Conservation (phyloP, 2,888 invertebrate species). For the Rhingia rostrata region DNA sequence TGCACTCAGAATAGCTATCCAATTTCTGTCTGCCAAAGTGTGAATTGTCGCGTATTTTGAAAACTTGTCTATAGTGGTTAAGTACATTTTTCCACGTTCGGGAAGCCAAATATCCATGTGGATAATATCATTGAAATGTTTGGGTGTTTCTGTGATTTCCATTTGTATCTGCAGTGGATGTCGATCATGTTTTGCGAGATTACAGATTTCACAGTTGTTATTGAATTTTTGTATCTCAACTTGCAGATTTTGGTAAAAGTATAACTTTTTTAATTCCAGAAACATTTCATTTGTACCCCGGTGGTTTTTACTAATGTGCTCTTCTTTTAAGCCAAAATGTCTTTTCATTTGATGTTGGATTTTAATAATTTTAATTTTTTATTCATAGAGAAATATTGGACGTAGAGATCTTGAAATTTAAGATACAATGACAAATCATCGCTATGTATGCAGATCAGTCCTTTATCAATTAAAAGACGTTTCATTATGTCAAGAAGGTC, state of each 20-base stretch:
- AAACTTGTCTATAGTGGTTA: no score
- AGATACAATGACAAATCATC: conserved; percentile 6
- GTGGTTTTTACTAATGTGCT: conserved; percentile 30
- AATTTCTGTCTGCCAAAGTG: no score
- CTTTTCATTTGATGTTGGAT: conserved; percentile 15
- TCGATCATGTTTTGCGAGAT: conserved; percentile 20
- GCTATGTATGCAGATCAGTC: conserved; percentile 38
- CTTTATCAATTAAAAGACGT: conserved; percentile 35
- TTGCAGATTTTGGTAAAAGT: conserved; percentile 17
- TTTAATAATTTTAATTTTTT: conserved; percentile 26
- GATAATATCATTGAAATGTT: no score
- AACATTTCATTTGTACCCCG: conserved; percentile 28
- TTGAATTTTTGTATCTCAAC: conserved; percentile 26
- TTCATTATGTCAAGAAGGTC: conserved; percentile 30
- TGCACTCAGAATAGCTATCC: no score
- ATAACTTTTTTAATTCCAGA: conserved; percentile 10
- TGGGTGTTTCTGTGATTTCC: no score
- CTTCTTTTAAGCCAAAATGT: conserved; percentile 6
- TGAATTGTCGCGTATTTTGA: no score
- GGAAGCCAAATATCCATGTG: no score
- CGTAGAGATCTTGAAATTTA: conserved; percentile 13
- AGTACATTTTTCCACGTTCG: no score
- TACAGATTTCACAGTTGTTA: conserved; percentile 27
- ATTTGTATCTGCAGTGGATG: no score
- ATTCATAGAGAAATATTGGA: conserved; percentile 21